Base-by-base conservation (phyloP, 1,140 invertebrate species). In the Eupristina koningsbergeri region DNA sequence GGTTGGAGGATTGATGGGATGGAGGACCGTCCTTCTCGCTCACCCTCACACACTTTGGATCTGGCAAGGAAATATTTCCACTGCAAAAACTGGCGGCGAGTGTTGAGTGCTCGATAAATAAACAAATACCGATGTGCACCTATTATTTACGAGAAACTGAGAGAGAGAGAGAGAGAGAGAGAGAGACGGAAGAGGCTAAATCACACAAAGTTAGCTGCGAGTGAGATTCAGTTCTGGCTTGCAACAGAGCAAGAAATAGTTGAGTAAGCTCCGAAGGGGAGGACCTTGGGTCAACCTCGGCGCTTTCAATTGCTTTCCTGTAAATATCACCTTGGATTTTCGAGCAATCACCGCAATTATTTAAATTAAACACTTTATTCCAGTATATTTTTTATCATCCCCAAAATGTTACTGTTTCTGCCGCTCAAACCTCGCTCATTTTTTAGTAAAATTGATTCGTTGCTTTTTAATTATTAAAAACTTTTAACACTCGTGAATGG, bases 101-200 rank as follows among this genome's bases (percentile, higher is more conserved):
- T 88, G 89, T 88, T 91, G 91, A 91, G 90, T 92, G 90, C 90
- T 89, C 84, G 80, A 84, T 92, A 88, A 92, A 91, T 91, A 91
- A 91, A 91, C 90, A 91, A 91, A 91, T 90, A 91, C 87, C 87
- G 81, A 89, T 87, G 83, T 86, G 85, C 76, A 78, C 87, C 89
- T 85, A 90, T 90, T 89, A 89, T 90, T 89, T 86, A 89, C 81
- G 78, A 86, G 84, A 61, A 63, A 8, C 58, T 47, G 26, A 50
- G 26, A 17, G 41, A 34, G 31, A 31, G 34, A 31, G 64, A 31
- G 64, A 22, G 34, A 31, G 6, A 31, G 31, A 69, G 17, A 64
- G 64, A 67, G 31, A 67, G 64, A 67, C 11, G 11, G 63, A n/a
- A 64, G 63, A 31, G 64, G 15, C 0, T 17, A 67, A 19, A 36